phyloP scores from a whole-genome alignment of 2,888 invertebrate species.

The Ceramica pisi region DNA sequence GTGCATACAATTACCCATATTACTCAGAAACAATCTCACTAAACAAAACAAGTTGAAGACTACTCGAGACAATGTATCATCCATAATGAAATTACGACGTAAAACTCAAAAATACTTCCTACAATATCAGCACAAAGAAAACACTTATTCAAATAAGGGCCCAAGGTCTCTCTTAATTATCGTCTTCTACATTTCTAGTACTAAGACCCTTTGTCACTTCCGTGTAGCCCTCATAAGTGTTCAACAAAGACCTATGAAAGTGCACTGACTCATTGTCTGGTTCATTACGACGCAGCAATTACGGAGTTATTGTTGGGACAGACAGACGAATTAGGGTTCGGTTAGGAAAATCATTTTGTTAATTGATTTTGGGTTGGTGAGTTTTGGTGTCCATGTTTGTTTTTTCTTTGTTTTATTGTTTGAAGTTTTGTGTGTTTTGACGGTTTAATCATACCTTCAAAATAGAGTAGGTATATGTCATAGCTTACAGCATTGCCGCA shows the following conservation, averaged over 20 bases:
- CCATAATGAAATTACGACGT: constrained; percentile 10
- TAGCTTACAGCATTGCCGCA: too few species aligned
- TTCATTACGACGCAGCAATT: constrained; percentile 65
- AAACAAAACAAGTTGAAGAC: too few species aligned
- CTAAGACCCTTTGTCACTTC: constrained; percentile 63
- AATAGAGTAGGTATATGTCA: too few species aligned
- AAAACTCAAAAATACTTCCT: constrained; percentile 51
- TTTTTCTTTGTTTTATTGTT: constrained; percentile 25
- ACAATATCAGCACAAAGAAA: constrained; percentile 49
- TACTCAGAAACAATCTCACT: too few species aligned
- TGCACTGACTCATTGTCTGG: constrained; percentile 63
- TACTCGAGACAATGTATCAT: constrained; percentile 2
- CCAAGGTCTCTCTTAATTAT: constrained; percentile 60
- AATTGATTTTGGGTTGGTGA: constrained; percentile 36
- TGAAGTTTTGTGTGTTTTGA: constrained; percentile 1
- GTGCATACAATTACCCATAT: too few species aligned
- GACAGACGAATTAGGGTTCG: constrained; percentile 68
- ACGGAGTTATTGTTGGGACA: constrained; percentile 67
- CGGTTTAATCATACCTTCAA: too few species aligned
- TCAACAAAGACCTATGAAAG: constrained; percentile 69
- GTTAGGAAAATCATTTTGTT: constrained; percentile 43
- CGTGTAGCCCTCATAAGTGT: constrained; percentile 49
- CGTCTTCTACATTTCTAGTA: constrained; percentile 58
- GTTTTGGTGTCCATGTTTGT: constrained; percentile 26
- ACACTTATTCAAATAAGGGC: constrained; percentile 54